These are phyloP conservation scores for Erebia aethiops DNA, from an alignment of 2,888 invertebrate genomes.

Conservation along the genomic window DNA sequence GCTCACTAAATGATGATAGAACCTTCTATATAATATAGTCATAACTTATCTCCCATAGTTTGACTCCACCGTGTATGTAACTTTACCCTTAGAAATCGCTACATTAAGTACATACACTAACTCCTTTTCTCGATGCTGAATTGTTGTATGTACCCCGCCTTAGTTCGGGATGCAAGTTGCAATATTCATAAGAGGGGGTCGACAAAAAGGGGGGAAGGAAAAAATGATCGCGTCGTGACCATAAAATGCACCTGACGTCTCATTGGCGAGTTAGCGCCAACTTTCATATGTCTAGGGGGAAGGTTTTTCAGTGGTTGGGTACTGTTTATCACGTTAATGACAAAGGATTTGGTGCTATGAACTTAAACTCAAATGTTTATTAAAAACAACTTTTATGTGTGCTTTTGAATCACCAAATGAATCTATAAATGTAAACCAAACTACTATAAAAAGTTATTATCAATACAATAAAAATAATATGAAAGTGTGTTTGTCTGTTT, in stretches of 20 bases:
- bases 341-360: conserved; percentile 38
- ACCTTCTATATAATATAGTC: too few relatives aligned
- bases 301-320: conserved; percentile 57
- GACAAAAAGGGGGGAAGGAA: conserved; percentile 42
- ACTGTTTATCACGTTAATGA: conserved; percentile 40
- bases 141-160: conserved; percentile 9
- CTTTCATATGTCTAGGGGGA: conserved; percentile 62
- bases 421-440: background rate
- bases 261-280: conserved; percentile 61
- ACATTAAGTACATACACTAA: conserved; percentile 3
- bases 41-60: too few relatives aligned
- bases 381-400: too few relatives aligned
- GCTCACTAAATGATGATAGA: too few relatives aligned
- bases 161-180: conserved; percentile 35
- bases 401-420: too few relatives aligned
- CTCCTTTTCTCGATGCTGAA: conserved; percentile 13
- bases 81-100: background rate
- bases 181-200: conserved; percentile 42
- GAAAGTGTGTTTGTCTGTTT: too few relatives aligned
- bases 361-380: background rate
- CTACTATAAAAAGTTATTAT: too few relatives aligned
- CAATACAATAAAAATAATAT: too few relatives aligned
- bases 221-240: conserved; percentile 61
- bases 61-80: background rate
- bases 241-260: conserved; percentile 69